Conservation (phyloP, 2,797 vertebrate species). For the Thamnophis elegans region DNA sequence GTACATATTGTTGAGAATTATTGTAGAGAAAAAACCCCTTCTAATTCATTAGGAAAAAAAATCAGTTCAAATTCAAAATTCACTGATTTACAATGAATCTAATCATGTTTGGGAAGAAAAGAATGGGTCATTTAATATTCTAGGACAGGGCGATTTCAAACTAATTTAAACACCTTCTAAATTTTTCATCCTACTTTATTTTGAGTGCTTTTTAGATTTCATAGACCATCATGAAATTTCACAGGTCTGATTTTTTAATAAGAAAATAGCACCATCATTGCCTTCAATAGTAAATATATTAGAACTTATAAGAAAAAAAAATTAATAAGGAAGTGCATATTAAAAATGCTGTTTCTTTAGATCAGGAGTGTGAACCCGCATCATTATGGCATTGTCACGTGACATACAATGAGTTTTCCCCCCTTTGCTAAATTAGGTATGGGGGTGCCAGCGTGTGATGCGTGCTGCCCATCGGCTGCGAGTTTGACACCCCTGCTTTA, state of each 20-base stretch:
- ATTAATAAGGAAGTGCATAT: background rate
- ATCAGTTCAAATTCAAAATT: background rate
- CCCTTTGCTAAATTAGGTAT: too few species aligned
- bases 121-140: background rate
- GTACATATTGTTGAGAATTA: background rate
- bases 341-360: background rate
- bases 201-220: background rate
- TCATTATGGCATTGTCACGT: too few species aligned
- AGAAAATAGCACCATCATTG: background rate
- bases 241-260: background rate
- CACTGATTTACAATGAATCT: background rate
- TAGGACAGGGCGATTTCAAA: background rate
- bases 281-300: background rate
- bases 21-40: background rate
- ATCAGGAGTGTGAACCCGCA: too few species aligned
- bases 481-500: background rate
- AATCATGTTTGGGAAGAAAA: background rate
- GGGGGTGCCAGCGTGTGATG: too few species aligned
- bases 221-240: background rate
- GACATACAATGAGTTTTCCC: too few species aligned
- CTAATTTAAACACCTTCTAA: background rate
- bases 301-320: background rate
- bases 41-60: background rate
- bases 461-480: too few species aligned
- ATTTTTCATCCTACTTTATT: background rate